These are phyloP conservation scores for Eristalis intricaria DNA, from an alignment of 2,888 invertebrate species.

Conservation along the genomic window DNA sequence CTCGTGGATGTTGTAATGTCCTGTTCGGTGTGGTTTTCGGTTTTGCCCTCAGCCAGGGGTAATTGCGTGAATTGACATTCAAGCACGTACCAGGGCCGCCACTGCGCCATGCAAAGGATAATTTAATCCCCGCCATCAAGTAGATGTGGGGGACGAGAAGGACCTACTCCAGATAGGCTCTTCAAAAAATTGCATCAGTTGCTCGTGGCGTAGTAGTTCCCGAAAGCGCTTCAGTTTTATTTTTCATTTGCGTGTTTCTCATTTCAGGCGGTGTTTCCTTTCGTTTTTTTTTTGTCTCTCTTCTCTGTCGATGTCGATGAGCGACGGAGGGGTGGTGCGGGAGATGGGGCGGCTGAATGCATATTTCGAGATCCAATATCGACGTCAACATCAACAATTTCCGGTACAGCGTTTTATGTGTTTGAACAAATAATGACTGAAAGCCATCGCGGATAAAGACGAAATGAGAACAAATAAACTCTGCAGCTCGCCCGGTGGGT, in stretches of 20 bases:
- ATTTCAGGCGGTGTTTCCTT: neutral
- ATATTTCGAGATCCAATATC: slow-evolving; percentile 14
- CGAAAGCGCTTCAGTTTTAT: neutral
- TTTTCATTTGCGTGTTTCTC: neutral
- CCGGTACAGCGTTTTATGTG: slow-evolving; percentile 22
- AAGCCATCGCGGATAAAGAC: slow-evolving; percentile 7
- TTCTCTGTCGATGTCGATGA: neutral
- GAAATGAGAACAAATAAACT: slow-evolving; percentile 10
- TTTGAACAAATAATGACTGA: slow-evolving; percentile 37
- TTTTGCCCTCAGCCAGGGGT: neutral
- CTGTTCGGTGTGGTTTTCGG: neutral
- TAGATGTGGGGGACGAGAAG: neutral
- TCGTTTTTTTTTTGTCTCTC: neutral
- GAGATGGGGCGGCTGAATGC: neutral
- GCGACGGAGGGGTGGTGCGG: neutral
- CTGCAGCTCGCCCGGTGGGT: neutral
- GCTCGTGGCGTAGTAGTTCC: neutral
- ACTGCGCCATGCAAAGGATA: neutral
- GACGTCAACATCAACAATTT: slow-evolving; percentile 37
- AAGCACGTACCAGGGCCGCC: slow-evolving; percentile 20
- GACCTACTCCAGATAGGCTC: neutral
- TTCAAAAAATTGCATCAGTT: neutral
- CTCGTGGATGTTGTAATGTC: slow-evolving; percentile 10
- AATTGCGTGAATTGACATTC: slow-evolving; percentile 16
- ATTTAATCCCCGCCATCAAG: neutral